Evolutionary conservation across 2,113 vertebrate species (phyloP).

Genomic region (Euleptes europaea): DNA sequence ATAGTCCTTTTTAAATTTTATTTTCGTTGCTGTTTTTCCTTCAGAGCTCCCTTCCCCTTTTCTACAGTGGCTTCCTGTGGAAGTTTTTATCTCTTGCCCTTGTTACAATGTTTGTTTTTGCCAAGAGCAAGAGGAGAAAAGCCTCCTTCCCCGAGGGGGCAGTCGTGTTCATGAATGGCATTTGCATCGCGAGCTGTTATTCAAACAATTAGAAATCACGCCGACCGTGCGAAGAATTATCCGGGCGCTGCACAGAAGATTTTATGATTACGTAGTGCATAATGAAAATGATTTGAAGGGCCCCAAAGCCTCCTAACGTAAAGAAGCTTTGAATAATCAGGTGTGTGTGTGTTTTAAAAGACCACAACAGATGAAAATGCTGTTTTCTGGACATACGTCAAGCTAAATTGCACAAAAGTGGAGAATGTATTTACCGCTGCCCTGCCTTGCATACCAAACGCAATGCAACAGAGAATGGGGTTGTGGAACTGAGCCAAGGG

Average conservation of each 20-base stretch:
- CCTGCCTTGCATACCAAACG: conserved; percentile 51
- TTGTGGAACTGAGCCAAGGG: conserved; percentile 23
- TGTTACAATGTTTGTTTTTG: conserved; percentile 64
- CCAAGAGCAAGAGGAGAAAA: conserved; percentile 49
- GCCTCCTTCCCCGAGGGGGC: conserved; percentile 57
- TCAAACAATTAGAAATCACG: conserved; percentile 67
- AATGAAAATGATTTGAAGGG: conserved; percentile 72
- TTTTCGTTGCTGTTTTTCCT: conserved; percentile 49
- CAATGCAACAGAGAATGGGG: not conserved
- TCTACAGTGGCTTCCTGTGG: conserved; percentile 38
- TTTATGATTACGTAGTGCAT: conserved; percentile 57
- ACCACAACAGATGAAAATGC: conserved; percentile 44
- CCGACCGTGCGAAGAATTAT: conserved; percentile 48
- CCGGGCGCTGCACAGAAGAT: conserved; percentile 43
- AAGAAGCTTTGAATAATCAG: conserved; percentile 57
- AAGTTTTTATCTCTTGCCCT: conserved; percentile 41
- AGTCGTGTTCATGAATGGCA: conserved; percentile 44
- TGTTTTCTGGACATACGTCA: conserved; percentile 68
- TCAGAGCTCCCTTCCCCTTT: conserved; percentile 4
- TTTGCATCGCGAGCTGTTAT: conserved; percentile 60
- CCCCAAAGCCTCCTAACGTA: conserved; percentile 52
- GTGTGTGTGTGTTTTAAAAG: conserved; percentile 22
- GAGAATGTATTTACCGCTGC: conserved; percentile 41
- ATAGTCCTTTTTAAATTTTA: conserved; percentile 48
- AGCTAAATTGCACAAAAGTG: conserved; percentile 60